These are phyloP conservation scores for Stratiomys singularior DNA, from an alignment of 2,888 invertebrate species.

Conservation along the genomic window DNA sequence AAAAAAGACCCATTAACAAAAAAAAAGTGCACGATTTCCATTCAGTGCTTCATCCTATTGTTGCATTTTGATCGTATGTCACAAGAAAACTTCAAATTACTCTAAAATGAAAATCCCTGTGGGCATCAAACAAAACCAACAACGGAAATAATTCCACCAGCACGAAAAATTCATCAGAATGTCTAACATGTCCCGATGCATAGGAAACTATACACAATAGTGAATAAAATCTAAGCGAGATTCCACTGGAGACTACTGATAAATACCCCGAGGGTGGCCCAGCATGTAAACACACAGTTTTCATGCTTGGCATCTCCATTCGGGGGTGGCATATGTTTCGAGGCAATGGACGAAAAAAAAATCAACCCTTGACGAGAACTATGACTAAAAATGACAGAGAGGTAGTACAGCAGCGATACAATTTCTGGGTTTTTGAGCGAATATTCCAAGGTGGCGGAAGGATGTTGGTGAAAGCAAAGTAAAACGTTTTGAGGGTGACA, in stretches of 20 bases:
- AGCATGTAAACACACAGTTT: neutral
- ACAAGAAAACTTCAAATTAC: neutral
- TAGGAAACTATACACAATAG: constrained; percentile 25
- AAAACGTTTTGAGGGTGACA: constrained; percentile 31
- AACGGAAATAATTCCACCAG: neutral
- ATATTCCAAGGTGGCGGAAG: neutral
- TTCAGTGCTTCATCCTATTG: no score
- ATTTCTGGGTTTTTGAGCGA: neutral
- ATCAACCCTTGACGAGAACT: neutral
- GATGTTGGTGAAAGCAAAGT: constrained; percentile 19
- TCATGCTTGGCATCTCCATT: neutral
- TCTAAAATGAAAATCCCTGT: constrained; percentile 9
- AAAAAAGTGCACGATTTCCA: no score
- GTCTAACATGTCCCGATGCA: neutral
- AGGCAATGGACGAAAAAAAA: neutral
- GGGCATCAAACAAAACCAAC: neutral
- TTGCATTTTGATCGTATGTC: no score
- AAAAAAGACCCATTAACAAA: no score
- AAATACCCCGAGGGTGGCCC: constrained; percentile 12
- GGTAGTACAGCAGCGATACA: neutral
- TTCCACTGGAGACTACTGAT: constrained; percentile 19
- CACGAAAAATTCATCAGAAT: neutral
- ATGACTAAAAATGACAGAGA: neutral
- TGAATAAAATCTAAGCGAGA: constrained; percentile 16
- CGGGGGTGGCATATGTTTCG: constrained; percentile 21